phyloP scores from a whole-genome alignment of 2,797 vertebrate species.

The Uromys caudimaculatus region DNA sequence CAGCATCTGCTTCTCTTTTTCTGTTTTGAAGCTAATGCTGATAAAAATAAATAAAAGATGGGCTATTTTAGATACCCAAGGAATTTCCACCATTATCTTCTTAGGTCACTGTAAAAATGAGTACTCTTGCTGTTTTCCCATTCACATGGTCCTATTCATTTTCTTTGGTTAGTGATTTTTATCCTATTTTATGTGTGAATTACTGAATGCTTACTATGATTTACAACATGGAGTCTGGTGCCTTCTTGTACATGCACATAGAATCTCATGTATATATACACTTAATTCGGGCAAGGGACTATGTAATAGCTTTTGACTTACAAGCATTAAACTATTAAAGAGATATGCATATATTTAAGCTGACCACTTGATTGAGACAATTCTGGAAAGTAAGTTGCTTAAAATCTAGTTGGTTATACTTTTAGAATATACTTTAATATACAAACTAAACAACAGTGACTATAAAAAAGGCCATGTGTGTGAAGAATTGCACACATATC shows the following conservation, averaged over 20 bases:
- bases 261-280: not conserved
- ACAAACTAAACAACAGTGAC: not conserved
- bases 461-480: not conserved
- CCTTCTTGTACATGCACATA: not conserved
- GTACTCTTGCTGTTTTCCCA: not conserved
- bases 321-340: not conserved
- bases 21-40: not conserved
- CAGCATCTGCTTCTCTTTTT: not conserved
- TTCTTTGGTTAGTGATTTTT: conserved; percentile 44
- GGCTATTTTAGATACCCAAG: not conserved
- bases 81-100: conserved; percentile 32
- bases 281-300: not conserved
- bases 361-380: not conserved
- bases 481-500: not conserved
- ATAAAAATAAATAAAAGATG: not conserved
- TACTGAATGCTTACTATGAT: not conserved
- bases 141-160: not conserved
- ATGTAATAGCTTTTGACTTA: not conserved
- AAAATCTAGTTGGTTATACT: not conserved
- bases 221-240: not conserved
- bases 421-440: not conserved
- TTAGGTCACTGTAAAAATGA: not conserved
- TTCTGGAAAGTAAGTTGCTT: not conserved
- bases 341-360: conserved; percentile 27
- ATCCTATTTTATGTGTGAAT: not conserved